Conservation (phyloP, 1,140 invertebrate genomes). For the Papilio polyxenes region DNA sequence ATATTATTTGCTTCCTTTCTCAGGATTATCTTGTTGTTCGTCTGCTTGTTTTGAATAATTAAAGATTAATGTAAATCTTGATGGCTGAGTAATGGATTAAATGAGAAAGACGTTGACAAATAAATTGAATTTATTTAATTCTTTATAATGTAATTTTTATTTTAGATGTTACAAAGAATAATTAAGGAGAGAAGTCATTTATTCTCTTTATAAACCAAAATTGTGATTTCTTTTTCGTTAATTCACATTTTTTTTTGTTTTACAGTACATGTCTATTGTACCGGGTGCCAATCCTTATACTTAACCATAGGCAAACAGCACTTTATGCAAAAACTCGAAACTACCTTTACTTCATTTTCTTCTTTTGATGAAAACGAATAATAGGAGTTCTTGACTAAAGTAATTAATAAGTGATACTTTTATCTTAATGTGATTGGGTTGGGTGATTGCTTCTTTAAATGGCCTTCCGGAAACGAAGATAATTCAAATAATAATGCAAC, state of each 20-base stretch:
- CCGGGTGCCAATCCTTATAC: too few species aligned
- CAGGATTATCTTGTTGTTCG: conserved; percentile 58
- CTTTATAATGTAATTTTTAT: neutral
- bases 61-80: conserved; percentile 37
- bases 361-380: too few species aligned
- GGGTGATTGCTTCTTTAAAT: too few species aligned
- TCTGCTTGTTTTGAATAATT: conserved; percentile 49
- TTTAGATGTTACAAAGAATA: neutral
- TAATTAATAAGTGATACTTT: too few species aligned
- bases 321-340: too few species aligned
- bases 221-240: too few species aligned
- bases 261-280: too few species aligned
- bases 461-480: neutral
- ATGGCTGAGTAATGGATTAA: conserved; percentile 21
- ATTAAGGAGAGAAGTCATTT: neutral
- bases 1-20: conserved; percentile 65
- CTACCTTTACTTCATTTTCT: too few species aligned
- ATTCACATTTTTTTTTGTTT: too few species aligned
- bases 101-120: neutral
- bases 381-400: too few species aligned
- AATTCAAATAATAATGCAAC: neutral
- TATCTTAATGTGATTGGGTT: too few species aligned
- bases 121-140: neutral
- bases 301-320: too few species aligned
- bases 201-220: neutral